These are phyloP conservation scores for Aphelocoma californica DNA, from an alignment of 2,797 vertebrate species.

Conservation along the genomic window DNA sequence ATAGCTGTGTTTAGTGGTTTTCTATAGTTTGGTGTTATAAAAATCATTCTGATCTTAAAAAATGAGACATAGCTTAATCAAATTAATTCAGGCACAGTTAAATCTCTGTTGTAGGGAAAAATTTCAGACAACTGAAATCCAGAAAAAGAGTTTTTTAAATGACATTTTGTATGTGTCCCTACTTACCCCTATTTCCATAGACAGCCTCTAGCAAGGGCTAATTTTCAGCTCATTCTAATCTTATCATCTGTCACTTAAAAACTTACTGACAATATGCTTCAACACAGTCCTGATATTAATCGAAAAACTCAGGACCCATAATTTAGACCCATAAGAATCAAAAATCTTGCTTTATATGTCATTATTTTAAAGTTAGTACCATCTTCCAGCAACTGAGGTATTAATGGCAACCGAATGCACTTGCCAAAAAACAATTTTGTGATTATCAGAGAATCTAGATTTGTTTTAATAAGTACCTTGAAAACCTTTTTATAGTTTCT, in stretches of 20 bases:
- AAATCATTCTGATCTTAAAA: background rate
- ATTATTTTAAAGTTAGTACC: background rate
- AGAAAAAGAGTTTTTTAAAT: background rate
- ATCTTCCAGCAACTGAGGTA: background rate
- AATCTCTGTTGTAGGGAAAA: background rate
- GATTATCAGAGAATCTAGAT: background rate
- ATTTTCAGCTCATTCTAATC: background rate
- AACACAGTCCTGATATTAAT: background rate
- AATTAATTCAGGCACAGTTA: background rate
- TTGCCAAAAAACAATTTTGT: background rate
- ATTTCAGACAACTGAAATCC: background rate
- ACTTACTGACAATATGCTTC: background rate
- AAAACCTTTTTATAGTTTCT: background rate
- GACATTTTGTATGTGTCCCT: background rate
- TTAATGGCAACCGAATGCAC: background rate
- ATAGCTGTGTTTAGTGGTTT: background rate
- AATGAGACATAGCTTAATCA: background rate
- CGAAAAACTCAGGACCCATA: background rate
- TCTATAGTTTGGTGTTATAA: background rate
- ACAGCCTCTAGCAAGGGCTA: background rate
- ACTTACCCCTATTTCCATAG: background rate
- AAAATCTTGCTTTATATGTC: background rate
- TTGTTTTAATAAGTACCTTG: background rate
- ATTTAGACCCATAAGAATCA: background rate
- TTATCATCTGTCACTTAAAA: background rate